Percentiles rank a stretch among this genome's conserved stretches.
phyloP scores from a whole-genome alignment of 1,140 invertebrate genomes.

The Neodiprion virginianus region DNA sequence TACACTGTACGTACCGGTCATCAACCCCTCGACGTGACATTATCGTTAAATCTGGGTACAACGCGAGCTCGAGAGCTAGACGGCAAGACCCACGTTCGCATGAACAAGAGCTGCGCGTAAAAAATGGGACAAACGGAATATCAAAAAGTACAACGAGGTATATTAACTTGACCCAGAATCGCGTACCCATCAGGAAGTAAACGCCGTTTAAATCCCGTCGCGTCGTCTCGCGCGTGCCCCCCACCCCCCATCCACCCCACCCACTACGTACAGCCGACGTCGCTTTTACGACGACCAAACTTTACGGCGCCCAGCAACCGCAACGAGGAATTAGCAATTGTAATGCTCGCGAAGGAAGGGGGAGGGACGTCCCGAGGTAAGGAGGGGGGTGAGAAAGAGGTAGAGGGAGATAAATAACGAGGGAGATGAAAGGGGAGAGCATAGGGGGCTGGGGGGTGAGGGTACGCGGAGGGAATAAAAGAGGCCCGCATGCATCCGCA shows the following conservation, averaged over 20 bases:
- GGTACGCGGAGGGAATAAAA: conserved; percentile 30
- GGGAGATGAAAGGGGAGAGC: conserved; percentile 17
- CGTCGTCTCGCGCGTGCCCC: conserved; percentile 36
- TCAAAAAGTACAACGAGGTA: conserved; percentile 55
- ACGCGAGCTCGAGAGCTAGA: too few relatives aligned
- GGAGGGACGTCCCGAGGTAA: not conserved
- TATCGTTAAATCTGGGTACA: too few relatives aligned
- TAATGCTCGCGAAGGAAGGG: conserved; percentile 49
- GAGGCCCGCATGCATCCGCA: conserved; percentile 12
- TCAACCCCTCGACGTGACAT: too few relatives aligned
- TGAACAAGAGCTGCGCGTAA: too few relatives aligned
- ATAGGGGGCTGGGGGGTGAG: conserved; percentile 5
- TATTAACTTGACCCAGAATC: conserved; percentile 56
- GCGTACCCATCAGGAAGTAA: conserved; percentile 33
- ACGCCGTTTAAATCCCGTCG: conserved; percentile 7
- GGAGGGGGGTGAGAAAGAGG: conserved; percentile 23
- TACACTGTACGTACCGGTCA: too few relatives aligned
- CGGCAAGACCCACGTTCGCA: too few relatives aligned
- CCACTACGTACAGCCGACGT: conserved; percentile 39
- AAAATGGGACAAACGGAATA: conserved; percentile 25
- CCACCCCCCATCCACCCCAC: conserved; percentile 37
- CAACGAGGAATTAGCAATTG: conserved; percentile 62
- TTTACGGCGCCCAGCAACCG: conserved; percentile 53
- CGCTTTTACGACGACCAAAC: conserved; percentile 58
- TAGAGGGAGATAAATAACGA: conserved; percentile 18